These are phyloP conservation scores for Drosophila navojoa DNA, from an alignment of 1,140 invertebrate species.

Conservation along the genomic window DNA sequence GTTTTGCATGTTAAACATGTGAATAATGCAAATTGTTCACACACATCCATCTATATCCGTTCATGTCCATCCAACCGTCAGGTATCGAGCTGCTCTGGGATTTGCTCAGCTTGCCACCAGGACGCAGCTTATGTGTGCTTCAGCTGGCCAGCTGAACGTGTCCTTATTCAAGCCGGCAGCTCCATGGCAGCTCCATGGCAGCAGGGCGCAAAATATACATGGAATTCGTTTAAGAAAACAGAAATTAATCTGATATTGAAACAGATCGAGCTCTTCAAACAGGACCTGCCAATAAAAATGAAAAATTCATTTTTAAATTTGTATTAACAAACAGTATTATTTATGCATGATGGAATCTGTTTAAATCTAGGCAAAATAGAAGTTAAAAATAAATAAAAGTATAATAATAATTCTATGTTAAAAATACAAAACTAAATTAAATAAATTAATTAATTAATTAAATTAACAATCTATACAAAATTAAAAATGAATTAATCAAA, in stretches of 20 bases:
- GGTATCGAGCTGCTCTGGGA: constrained; percentile 73
- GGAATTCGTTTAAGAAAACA: background rate
- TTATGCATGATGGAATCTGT: background rate
- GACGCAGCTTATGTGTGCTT: constrained; percentile 42
- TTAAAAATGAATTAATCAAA: too few relatives aligned
- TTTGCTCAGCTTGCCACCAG: constrained; percentile 59
- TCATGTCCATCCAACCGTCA: constrained; percentile 58
- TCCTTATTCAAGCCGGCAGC: constrained; percentile 7
- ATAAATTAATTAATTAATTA: too few relatives aligned
- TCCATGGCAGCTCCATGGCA: background rate
- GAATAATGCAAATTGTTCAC: constrained; percentile 78
- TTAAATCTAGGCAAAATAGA: too few relatives aligned
- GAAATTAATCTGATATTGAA: constrained; percentile 13
- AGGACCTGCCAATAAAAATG: background rate
- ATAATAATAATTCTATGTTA: too few relatives aligned
- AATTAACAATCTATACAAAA: too few relatives aligned
- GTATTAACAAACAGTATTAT: background rate
- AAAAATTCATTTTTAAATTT: background rate
- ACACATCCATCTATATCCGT: constrained; percentile 48
- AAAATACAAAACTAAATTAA: too few relatives aligned
- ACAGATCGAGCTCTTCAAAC: background rate
- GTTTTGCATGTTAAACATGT: constrained; percentile 79
- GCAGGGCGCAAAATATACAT: constrained; percentile 5
- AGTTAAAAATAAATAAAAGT: too few relatives aligned
- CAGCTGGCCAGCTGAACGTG: constrained; percentile 10